Evolutionary conservation across 2,797 vertebrate species (phyloP), one percentile per base, ranked within the genome.

Genomic region (Moxostoma hubbsi): DNA sequence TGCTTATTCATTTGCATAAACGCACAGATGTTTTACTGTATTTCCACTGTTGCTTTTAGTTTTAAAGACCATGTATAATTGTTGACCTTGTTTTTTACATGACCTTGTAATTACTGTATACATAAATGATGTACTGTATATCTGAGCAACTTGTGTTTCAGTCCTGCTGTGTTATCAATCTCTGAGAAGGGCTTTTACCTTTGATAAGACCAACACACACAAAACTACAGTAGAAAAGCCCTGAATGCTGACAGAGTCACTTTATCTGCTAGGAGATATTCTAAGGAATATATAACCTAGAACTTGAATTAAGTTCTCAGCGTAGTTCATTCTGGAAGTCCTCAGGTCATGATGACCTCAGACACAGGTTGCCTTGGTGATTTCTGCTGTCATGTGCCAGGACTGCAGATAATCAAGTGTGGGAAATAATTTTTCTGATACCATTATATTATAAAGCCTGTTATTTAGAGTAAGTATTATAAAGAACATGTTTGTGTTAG

Each of bases 171-270:
- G 36, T 62, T 72, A 72, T 72, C 70, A 59, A 7, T 13, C 45
- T 72, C 11, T 24, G 7, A 50, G 16, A 72, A 36, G 24, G 7
- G 59, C 24, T 64, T 49, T n/a, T 54, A 15, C 59, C n/a, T 64
- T 50, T 74, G 72, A 54, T 64, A 64, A 74, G 59, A 64, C 12
- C 1, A 36, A 36, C 11, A 18, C 13, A 7, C 13, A 73, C 18
- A 53, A 73, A 59, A 62, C 13, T 11, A n/a, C 47, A 54, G 36
- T 36, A 36, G 36, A 36, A 36, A 36, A 18, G 15, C 43, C 6
- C 9, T 58, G 43, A 71, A 46, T 71, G 7, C 13, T 11, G 4
- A 58, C 7, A 12, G 54, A 12, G 54, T 47, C 54, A 9, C 10
- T 36, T 36, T 24, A 59, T 18, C 15, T 8, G 7, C 47, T 15